Evolutionary conservation across 2,888 invertebrate genomes (phyloP).

Genomic region (Panorpa germanica): DNA sequence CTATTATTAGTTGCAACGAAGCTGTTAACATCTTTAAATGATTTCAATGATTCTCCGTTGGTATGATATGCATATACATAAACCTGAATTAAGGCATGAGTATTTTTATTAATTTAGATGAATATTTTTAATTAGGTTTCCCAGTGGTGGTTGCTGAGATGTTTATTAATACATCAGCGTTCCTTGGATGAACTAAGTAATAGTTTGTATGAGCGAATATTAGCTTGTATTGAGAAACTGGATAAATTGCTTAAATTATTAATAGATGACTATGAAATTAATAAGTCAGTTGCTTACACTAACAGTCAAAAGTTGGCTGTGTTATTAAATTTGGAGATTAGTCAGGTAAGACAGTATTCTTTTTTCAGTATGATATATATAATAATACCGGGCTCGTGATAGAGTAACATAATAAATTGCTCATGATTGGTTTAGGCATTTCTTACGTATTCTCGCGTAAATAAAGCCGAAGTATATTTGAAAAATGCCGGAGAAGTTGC

Average conservation of each 20-base stretch:
- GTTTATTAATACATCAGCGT: conserved; percentile 53
- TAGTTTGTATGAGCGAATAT: conserved; percentile 37
- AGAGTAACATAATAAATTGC: conserved; percentile 33
- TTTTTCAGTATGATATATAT: no score
- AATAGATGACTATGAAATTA: conserved; percentile 19
- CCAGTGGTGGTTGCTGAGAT: conserved; percentile 67
- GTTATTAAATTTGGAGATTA: conserved; percentile 29
- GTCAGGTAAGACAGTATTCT: no score
- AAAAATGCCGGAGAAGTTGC: conserved; percentile 38
- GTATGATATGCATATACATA: no score
- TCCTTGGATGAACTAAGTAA: conserved; percentile 57
- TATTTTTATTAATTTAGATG: no score
- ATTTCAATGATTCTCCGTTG: no score
- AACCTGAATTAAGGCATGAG: no score
- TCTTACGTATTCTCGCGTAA: conserved; percentile 52
- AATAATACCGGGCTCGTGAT: no score
- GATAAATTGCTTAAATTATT: conserved; percentile 23
- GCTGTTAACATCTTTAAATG: conserved; percentile 23
- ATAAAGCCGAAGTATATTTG: conserved; percentile 48
- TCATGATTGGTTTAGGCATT: conserved; percentile 45
- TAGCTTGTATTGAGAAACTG: conserved; percentile 27
- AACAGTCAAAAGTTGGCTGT: conserved; percentile 23
- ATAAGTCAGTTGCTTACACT: no score
- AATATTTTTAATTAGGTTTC: no score
- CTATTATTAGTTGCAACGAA: conserved; percentile 25